phyloP scores from a whole-genome alignment of 2,888 invertebrate genomes.

The Ferrisia virgata region DNA sequence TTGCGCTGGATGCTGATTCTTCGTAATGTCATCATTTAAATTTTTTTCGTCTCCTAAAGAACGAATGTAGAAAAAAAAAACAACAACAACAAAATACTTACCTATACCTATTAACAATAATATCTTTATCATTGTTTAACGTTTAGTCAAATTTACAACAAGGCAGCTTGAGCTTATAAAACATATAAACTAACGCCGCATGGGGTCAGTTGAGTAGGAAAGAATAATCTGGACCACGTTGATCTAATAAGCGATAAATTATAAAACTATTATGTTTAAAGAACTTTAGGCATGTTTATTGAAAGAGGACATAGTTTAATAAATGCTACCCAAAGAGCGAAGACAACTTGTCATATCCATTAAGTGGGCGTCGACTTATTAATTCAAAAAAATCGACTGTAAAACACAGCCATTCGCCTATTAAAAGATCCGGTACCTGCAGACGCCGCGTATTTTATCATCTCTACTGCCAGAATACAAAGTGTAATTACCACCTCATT shows the following conservation, averaged over 20 bases:
- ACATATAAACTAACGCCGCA: slow-evolving; percentile 21
- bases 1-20: not conserved
- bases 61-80: no score
- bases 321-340: slow-evolving; percentile 35
- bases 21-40: not conserved
- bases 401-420: not conserved
- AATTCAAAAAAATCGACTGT: not conserved
- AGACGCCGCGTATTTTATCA: slow-evolving; percentile 8
- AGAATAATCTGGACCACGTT: slow-evolving; percentile 40
- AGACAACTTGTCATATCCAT: slow-evolving; percentile 40
- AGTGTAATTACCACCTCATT: not conserved
- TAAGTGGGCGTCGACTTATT: slow-evolving; percentile 41
- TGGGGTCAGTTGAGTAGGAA: slow-evolving; percentile 23
- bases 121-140: slow-evolving; percentile 27
- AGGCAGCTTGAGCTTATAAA: not conserved
- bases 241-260: slow-evolving; percentile 43
- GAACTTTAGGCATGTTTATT: slow-evolving; percentile 41
- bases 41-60: not conserved
- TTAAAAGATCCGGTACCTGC: not conserved
- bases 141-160: slow-evolving; percentile 24
- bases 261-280: slow-evolving; percentile 43
- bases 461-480: not conserved
- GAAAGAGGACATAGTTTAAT: slow-evolving; percentile 41
- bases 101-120: slow-evolving; percentile 12
- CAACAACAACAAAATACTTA: not conserved